Base-by-base conservation (phyloP, 1,140 invertebrate genomes). In the Dolichoris vasculosae region DNA sequence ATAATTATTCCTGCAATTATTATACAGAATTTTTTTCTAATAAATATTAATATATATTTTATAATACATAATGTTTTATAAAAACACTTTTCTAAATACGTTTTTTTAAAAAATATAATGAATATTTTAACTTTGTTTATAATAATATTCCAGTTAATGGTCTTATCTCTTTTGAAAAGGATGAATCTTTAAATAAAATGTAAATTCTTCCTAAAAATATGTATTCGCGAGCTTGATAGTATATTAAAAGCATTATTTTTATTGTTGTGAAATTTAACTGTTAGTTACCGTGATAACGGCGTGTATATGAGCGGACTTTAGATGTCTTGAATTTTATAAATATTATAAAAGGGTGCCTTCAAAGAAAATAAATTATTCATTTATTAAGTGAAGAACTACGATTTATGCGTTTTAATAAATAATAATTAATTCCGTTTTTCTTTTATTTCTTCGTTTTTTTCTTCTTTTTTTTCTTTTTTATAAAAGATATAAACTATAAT, bases 321-420 rank as follows among this genome's bases (percentile, higher is more conserved):
- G 77, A 84, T 67, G 48, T 46, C 15, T 83, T 76, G 63, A 83
- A 77, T 84, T 84, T 84, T 64, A 84, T 77, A 83, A 83, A 76
- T n/a, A 77, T 76, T 48, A 46, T 0, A 64, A 40, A 43, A 59
- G 80, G 2, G 9, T 43, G 23, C 71, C 23, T 73, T 82, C 26
- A 32, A 26, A 11, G n/a, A 78, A 38, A 51, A 59, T 32, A 55
- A 78, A 78, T 51, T 17, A 59, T 78, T 23, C n/a, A 78, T 59
- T 55, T 59, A 59, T 81, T 26, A 43, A 64, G 59, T 43, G 23
- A 48, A 46, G 59, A 64, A 40, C 40, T 51, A 17, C 7, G 9
- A 76, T 48, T 51, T 35, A 35, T 77, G 46, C 75, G 32, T 55
- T 77, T 55, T 23, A 77, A 77, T 35, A 55, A 77, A 77, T 30